Base-by-base conservation (phyloP, 2,888 invertebrate genomes). In the Drosophila koepferae region DNA sequence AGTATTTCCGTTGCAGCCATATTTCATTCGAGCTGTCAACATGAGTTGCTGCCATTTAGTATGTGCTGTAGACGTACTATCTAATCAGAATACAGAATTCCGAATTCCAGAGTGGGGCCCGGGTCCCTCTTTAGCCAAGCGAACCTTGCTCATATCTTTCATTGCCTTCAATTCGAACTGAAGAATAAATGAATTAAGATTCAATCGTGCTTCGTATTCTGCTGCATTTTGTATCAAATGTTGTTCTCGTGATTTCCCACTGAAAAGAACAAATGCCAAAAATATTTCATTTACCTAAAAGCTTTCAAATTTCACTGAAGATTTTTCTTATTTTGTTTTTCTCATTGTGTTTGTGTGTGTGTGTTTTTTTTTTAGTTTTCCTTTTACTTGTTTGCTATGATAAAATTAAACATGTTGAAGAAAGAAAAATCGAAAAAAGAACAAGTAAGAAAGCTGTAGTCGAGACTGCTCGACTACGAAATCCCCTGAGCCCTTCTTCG, bases 221-320 rank as follows among this genome's bases (percentile, higher is more conserved):
- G 49, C 34, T 51, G 51, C 34, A 51, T 34, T 4, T 31, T 31
- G 12, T 44, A 14, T 51, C 14, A 4, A 51, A 34, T 43, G 23
- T 51, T n/a, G 10, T 40, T 28, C 44, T 16, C 6, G 28, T 20
- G 8, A 23, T 44, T 44, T 31, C 8, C 38, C 23, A 46, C 58
- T 41, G 31, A 31, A 61, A 64, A 58, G 59, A 69, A 68, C 51
- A 34, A 43, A 78, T 83, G 51, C 49, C 51, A 67, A 78, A 83
- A 78, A 80, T 71, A 71, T 84, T 89, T 89, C 82, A 87, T 87
- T 89, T 90, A 64, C 72, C 63, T 90, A 76, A 87, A 87, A 90
- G 87, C 90, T 90, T 83, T 80, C 59, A 46, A 73, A 66, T 66
- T 81, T 77, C 59, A 59, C 62, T 74, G 77, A 72, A 60, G 70